Evolutionary conservation across 2,797 vertebrate genomes (phyloP).

Genomic region (Meriones psammophilus): DNA sequence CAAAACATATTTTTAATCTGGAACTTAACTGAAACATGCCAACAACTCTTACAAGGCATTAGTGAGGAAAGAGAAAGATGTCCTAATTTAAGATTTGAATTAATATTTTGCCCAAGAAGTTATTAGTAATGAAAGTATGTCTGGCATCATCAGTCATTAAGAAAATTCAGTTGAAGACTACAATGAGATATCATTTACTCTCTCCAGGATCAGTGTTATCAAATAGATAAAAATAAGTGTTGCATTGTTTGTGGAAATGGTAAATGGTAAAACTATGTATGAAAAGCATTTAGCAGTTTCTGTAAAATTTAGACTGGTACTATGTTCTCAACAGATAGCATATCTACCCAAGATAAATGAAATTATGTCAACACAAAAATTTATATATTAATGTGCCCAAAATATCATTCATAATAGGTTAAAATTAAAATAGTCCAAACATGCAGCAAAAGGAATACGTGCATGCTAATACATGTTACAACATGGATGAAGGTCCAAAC

Average conservation of each 20-base stretch:
- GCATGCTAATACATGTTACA: background rate
- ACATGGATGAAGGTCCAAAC: background rate
- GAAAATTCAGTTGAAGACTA: slow-evolving; percentile 22
- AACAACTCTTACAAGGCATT: background rate
- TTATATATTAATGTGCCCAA: background rate
- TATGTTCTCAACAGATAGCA: background rate
- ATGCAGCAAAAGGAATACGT: background rate
- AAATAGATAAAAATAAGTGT: background rate
- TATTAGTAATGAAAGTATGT: background rate
- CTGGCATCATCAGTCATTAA: background rate
- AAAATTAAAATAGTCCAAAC: background rate
- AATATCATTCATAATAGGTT: background rate
- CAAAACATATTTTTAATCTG: background rate
- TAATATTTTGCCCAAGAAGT: background rate
- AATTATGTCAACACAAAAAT: background rate
- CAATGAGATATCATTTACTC: background rate
- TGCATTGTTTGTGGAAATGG: background rate
- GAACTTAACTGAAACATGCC: background rate
- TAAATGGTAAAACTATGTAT: background rate
- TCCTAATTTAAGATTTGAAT: slow-evolving; percentile 35
- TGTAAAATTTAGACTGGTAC: slow-evolving; percentile 1
- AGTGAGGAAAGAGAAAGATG: background rate
- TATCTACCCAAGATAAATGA: background rate
- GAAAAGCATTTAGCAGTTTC: background rate
- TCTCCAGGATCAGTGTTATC: background rate